A percentile compares a stretch with the other conserved stretches of the same genome.
phyloP scores from a whole-genome alignment of 1,140 invertebrate genomes.

The Lepidurus arcticus region DNA sequence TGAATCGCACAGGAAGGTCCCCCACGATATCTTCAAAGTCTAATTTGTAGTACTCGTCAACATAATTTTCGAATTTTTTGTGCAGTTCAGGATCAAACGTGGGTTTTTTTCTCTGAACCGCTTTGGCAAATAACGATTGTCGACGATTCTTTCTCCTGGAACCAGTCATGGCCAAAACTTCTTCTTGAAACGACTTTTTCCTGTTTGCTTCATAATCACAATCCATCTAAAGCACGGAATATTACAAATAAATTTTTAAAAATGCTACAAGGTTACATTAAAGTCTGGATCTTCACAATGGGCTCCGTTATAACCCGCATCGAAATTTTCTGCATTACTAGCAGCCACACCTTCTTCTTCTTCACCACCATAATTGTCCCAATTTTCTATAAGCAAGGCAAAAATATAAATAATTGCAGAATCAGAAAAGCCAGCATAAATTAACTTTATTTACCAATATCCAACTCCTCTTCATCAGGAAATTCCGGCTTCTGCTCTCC shows the following conservation, averaged over 20 bases:
- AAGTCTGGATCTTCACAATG: slow-evolving; percentile 76
- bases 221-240: slow-evolving; percentile 62
- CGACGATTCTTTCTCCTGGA: slow-evolving; percentile 49
- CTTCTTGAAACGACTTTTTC: slow-evolving; percentile 49
- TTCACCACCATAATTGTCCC: slow-evolving; percentile 61
- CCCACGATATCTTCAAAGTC: slow-evolving; percentile 93
- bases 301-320: slow-evolving; percentile 41
- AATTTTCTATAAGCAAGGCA: slow-evolving; percentile 54
- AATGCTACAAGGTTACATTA: slow-evolving; percentile 53
- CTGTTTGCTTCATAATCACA: slow-evolving; percentile 67
- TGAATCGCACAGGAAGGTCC: slow-evolving; percentile 84
- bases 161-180: slow-evolving; percentile 53
- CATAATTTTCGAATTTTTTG: slow-evolving; percentile 69
- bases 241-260: slow-evolving; percentile 24
- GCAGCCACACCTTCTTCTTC: slow-evolving; percentile 43
- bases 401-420: slow-evolving; percentile 28
- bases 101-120: slow-evolving; percentile 64
- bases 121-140: slow-evolving; percentile 58
- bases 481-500: slow-evolving; percentile 72
- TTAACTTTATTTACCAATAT: slow-evolving; percentile 38
- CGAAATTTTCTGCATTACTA: slow-evolving; percentile 38
- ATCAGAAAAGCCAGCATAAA: neutral
- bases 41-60: slow-evolving; percentile 89
- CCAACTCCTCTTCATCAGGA: slow-evolving; percentile 66
- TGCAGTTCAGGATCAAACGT: slow-evolving; percentile 65